Evolutionary conservation across 2,888 invertebrate species (phyloP).

Genomic region (Fragum fragum): DNA sequence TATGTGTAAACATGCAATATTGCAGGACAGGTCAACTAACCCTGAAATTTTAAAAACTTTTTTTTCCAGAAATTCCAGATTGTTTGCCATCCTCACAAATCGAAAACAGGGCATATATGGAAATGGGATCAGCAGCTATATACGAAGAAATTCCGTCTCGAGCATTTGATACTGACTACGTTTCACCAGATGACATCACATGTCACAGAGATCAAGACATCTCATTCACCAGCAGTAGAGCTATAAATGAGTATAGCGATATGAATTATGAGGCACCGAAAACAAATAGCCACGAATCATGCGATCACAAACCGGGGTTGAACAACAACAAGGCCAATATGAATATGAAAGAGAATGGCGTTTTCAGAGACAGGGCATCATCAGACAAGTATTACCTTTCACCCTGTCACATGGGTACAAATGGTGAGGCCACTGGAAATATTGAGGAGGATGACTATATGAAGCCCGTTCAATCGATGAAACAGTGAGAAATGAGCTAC

Average conservation of each 20-base stretch:
- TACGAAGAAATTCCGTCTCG: background rate
- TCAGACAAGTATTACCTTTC: background rate
- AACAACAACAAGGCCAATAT: background rate
- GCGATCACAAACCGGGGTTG: background rate
- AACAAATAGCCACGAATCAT: background rate
- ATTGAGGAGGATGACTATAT: background rate
- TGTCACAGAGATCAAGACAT: no score
- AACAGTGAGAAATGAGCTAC: no score
- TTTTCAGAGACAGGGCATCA: background rate
- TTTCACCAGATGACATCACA: no score
- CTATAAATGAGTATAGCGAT: background rate
- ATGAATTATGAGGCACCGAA: background rate
- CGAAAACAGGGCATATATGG: background rate
- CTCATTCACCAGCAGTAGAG: background rate
- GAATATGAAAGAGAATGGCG: background rate
- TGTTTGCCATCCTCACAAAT: background rate
- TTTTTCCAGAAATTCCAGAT: background rate
- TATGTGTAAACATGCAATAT: no score
- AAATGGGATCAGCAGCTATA: background rate
- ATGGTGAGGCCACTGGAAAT: background rate
- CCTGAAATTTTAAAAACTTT: no score
- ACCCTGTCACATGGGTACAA: background rate
- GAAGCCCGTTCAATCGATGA: background rate
- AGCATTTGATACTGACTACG: no score
- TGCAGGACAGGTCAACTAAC: no score